These are phyloP conservation scores for Ophioninae sp. DNA, from an alignment of 2,888 invertebrate genomes.

Conservation along the genomic window DNA sequence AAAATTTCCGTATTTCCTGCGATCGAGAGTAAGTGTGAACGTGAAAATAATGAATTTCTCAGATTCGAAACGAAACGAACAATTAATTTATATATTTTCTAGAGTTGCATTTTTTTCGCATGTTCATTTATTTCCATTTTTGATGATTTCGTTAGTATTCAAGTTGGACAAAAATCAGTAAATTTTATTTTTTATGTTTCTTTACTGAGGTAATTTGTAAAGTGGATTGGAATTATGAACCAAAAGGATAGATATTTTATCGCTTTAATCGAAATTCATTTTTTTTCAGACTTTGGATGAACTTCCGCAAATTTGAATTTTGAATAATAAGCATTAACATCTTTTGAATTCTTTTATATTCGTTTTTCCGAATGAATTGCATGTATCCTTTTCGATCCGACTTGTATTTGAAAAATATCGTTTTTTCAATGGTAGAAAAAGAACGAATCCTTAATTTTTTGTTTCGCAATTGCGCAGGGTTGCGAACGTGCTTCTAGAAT, in stretches of 20 bases:
- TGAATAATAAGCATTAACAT: no score
- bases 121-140: no score
- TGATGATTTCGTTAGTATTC: no score
- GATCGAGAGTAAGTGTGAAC: conserved; percentile 78
- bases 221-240: neutral
- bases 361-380: no score
- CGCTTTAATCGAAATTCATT: neutral
- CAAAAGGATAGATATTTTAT: neutral
- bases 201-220: neutral
- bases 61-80: neutral
- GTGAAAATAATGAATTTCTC: neutral
- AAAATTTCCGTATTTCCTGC: conserved; percentile 78
- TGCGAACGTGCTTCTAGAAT: conserved; percentile 80
- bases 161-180: no score
- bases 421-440: neutral
- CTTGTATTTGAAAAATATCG: neutral
- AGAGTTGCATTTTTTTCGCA: no score
- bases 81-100: no score
- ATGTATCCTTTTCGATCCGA: no score
- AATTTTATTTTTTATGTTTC: neutral
- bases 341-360: no score
- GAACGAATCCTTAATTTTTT: neutral
- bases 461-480: conserved; percentile 79
- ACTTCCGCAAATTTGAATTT: no score
- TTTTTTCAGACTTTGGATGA: neutral